Conservation (phyloP, 2,797 vertebrate species). For the Sorex maritimensis region DNA sequence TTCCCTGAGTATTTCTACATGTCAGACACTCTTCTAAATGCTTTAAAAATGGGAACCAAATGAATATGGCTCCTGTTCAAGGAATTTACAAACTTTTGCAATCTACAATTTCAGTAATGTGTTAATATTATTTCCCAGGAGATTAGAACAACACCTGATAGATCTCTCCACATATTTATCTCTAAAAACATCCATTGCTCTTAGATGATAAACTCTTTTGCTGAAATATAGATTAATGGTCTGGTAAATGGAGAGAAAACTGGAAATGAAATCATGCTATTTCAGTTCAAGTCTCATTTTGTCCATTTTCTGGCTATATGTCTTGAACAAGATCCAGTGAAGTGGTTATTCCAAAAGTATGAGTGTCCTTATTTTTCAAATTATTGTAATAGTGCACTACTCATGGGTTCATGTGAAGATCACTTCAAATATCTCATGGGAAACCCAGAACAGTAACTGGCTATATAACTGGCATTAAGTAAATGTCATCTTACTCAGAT, state of each 20-base stretch:
- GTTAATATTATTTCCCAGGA: conserved; percentile 6
- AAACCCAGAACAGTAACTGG: background rate
- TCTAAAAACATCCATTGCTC: conserved; percentile 16
- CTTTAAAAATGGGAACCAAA: background rate
- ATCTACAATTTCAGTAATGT: conserved; percentile 12
- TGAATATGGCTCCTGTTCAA: background rate
- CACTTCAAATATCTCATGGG: background rate
- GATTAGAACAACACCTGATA: background rate
- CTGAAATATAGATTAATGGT: background rate
- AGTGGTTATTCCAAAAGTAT: background rate
- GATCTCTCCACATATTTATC: conserved; percentile 19
- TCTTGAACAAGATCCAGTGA: conserved; percentile 40
- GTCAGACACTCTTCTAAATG: background rate
- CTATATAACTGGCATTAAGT: background rate
- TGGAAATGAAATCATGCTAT: conserved; percentile 46
- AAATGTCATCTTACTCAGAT: conserved; percentile 47
- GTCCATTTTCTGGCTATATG: conserved; percentile 33
- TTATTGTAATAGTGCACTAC: background rate
- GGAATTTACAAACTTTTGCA: background rate
- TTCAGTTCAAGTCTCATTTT: conserved; percentile 31
- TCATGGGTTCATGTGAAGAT: background rate
- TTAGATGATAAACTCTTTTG: background rate
- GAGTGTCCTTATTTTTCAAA: background rate
- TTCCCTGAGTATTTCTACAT: background rate
- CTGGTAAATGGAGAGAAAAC: background rate